phyloP scores from a whole-genome alignment of 1,140 invertebrate genomes.

The Cydia splendana region DNA sequence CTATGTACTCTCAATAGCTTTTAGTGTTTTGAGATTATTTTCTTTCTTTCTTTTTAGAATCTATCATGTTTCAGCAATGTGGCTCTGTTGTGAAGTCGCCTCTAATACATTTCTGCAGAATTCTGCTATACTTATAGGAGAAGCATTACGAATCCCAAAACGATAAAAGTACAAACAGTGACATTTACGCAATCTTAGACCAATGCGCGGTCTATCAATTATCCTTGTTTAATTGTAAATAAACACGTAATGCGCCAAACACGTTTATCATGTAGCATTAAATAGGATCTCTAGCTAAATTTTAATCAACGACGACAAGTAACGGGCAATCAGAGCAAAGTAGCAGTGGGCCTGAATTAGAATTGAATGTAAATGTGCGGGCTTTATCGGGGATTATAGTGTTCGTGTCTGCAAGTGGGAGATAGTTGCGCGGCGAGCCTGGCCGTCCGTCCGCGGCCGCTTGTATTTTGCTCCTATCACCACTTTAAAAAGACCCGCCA shows the following conservation, averaged over 20 bases:
- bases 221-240: no score
- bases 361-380: slow-evolving; percentile 81
- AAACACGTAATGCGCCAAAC: background rate
- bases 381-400: slow-evolving; percentile 81
- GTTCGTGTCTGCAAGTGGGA: slow-evolving; percentile 72
- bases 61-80: background rate
- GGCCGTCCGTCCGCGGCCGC: slow-evolving; percentile 49
- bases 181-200: background rate
- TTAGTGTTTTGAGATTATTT: background rate
- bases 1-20: background rate
- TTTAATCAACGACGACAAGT: slow-evolving; percentile 73
- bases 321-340: slow-evolving; percentile 70
- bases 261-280: slow-evolving; percentile 28
- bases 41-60: background rate
- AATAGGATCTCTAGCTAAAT: slow-evolving; percentile 35
- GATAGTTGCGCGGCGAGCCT: slow-evolving; percentile 67
- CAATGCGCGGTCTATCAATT: background rate
- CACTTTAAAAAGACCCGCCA: slow-evolving; percentile 47
- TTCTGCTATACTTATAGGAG: no score
- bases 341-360: slow-evolving; percentile 72
- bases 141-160: no score
- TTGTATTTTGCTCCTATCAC: slow-evolving; percentile 46
- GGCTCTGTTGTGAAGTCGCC: no score
- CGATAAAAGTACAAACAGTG: background rate
- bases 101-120: no score